Percentiles rank a stretch among this genome's conserved stretches.
These are phyloP conservation scores for Drusus annulatus DNA, from an alignment of 1,140 invertebrate species.

Conservation along the genomic window DNA sequence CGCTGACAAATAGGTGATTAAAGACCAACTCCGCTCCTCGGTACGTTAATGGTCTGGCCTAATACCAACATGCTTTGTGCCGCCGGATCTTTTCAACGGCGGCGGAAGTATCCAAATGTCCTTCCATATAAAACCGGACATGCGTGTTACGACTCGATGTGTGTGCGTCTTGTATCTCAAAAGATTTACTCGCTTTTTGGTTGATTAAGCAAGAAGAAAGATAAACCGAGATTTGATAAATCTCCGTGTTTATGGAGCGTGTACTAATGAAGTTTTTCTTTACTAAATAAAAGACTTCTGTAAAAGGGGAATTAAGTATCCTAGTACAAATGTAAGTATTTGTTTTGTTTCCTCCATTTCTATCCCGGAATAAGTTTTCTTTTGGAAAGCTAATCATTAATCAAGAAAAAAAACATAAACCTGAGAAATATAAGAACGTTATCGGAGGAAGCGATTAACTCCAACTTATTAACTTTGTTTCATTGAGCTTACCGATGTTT, in stretches of 20 bases:
- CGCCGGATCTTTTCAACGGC: slow-evolving; percentile 23
- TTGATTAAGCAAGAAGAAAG: slow-evolving; percentile 40
- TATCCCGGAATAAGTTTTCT: background rate
- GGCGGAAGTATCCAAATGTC: slow-evolving; percentile 38
- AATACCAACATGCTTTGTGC: slow-evolving; percentile 32
- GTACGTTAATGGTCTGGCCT: slow-evolving; percentile 45
- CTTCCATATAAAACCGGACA: slow-evolving; percentile 31
- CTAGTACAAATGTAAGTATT: slow-evolving; percentile 3
- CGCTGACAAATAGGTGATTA: slow-evolving; percentile 57
- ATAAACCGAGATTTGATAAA: slow-evolving; percentile 38
- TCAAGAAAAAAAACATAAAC: slow-evolving; percentile 2
- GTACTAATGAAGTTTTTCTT: slow-evolving; percentile 36
- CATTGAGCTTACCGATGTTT: too few species aligned
- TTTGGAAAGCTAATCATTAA: slow-evolving; percentile 29
- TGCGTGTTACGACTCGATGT: background rate
- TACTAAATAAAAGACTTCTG: slow-evolving; percentile 29
- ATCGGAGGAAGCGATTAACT: too few species aligned
- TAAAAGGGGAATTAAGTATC: slow-evolving; percentile 1
- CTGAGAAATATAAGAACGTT: background rate
- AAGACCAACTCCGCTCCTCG: slow-evolving; percentile 42
- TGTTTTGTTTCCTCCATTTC: slow-evolving; percentile 4
- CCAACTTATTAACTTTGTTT: too few species aligned
- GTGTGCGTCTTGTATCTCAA: slow-evolving; percentile 16
- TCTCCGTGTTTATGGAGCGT: slow-evolving; percentile 38
- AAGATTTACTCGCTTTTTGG: slow-evolving; percentile 34